A percentile compares a stretch with the other conserved stretches of the same genome.
Conservation (phyloP, 2,888 invertebrate species). For the Drosophila kuntzei region DNA sequence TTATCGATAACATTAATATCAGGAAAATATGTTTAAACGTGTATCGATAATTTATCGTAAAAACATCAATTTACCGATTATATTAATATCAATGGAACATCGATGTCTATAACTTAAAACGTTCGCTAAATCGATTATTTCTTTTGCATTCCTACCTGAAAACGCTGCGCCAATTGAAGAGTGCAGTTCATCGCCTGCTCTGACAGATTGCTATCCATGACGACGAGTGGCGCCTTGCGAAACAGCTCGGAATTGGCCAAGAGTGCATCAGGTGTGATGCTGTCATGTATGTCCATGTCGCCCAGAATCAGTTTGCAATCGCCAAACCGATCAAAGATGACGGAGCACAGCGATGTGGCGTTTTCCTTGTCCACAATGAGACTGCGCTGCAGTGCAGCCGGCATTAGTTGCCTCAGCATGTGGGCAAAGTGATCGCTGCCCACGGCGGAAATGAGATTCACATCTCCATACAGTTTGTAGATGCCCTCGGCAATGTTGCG, state of each 20-base stretch:
- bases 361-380: constrained; percentile 65
- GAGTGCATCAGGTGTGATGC: constrained; percentile 90
- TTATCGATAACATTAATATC: no score
- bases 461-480: constrained; percentile 89
- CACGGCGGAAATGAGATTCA: constrained; percentile 91
- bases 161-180: constrained; percentile 87
- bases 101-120: no score
- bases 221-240: constrained; percentile 89
- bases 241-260: constrained; percentile 87
- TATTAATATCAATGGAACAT: no score
- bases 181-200: constrained; percentile 88
- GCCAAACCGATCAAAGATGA: constrained; percentile 90
- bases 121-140: not conserved
- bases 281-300: constrained; percentile 92
- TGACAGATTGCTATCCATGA: constrained; percentile 94
- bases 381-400: constrained; percentile 74
- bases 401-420: constrained; percentile 83
- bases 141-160: constrained; percentile 85
- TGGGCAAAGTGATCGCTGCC: constrained; percentile 89
- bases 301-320: constrained; percentile 93
- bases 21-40: no score
- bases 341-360: constrained; percentile 91
- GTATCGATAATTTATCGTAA: no score
- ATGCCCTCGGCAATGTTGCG: constrained; percentile 96
- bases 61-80: no score